Percentiles rank a stretch among this genome's conserved stretches.
Conservation (phyloP, 2,888 invertebrate genomes). For the Chesias legatella region DNA sequence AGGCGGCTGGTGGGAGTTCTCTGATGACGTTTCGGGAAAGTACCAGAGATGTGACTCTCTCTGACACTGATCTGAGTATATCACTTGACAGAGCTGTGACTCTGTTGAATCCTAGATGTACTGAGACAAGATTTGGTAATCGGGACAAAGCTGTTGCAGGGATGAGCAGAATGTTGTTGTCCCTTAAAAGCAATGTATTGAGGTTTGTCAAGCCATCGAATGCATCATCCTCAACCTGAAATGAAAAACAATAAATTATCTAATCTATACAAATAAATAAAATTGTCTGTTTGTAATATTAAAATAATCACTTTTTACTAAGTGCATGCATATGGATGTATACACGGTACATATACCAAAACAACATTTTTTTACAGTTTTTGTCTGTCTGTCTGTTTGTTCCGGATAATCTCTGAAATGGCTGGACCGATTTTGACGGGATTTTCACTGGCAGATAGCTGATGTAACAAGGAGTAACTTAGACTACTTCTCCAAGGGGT, state of each 20-base stretch:
- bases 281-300: too few relatives aligned
- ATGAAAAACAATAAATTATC: constrained; percentile 15
- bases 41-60: constrained; percentile 85
- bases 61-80: constrained; percentile 86
- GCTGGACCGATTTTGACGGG: too few relatives aligned
- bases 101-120: constrained; percentile 92
- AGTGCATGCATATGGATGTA: too few relatives aligned
- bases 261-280: neutral
- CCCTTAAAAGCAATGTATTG: constrained; percentile 88
- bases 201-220: constrained; percentile 90
- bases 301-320: too few relatives aligned
- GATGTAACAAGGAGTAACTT: too few relatives aligned
- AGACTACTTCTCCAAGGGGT: too few relatives aligned
- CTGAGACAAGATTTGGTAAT: constrained; percentile 85
- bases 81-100: constrained; percentile 92
- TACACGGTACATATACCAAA: too few relatives aligned
- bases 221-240: constrained; percentile 92
- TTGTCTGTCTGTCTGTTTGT: too few relatives aligned
- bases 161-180: constrained; percentile 92
- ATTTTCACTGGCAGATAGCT: too few relatives aligned
- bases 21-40: constrained; percentile 92
- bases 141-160: constrained; percentile 91
- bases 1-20: constrained; percentile 90
- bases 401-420: too few relatives aligned
- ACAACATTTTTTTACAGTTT: too few relatives aligned